These are phyloP conservation scores for Amphilophus citrinellus DNA, from an alignment of 2,113 vertebrate genomes.

Conservation along the genomic window DNA sequence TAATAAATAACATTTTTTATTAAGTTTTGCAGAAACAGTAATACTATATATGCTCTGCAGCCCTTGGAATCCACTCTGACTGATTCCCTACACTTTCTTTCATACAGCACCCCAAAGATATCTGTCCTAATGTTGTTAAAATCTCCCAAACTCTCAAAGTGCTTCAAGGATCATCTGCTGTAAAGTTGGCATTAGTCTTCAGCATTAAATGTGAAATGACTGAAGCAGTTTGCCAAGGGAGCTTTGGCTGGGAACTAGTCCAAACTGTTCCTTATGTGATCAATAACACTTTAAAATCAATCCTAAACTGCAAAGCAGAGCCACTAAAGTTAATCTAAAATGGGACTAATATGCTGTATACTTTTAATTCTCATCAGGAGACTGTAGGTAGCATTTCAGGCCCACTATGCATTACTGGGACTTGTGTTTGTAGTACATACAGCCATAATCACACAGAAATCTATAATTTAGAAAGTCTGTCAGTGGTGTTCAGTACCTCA, in stretches of 20 bases:
- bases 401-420: background rate
- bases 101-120: slow-evolving; percentile 1
- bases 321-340: slow-evolving; percentile 30
- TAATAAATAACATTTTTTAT: background rate
- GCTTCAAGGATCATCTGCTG: slow-evolving; percentile 23
- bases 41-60: background rate
- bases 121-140: slow-evolving; percentile 10
- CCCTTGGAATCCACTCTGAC: background rate
- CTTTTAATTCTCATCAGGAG: slow-evolving; percentile 15
- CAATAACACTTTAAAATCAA: slow-evolving; percentile 57
- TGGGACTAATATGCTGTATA: slow-evolving; percentile 14
- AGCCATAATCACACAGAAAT: background rate
- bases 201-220: slow-evolving; percentile 41
- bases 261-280: slow-evolving; percentile 47
- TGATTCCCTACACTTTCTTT: background rate
- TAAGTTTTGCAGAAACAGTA: background rate
- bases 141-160: slow-evolving; percentile 17
- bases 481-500: background rate
- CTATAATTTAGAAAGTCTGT: background rate
- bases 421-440: background rate
- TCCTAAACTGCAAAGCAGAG: slow-evolving; percentile 24
- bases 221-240: slow-evolving; percentile 10
- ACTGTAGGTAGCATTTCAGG: slow-evolving; percentile 6
- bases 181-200: slow-evolving; percentile 38
- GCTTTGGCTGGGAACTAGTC: slow-evolving; percentile 35